Conservation (phyloP, 2,888 invertebrate genomes). For the Biston stratarius region DNA sequence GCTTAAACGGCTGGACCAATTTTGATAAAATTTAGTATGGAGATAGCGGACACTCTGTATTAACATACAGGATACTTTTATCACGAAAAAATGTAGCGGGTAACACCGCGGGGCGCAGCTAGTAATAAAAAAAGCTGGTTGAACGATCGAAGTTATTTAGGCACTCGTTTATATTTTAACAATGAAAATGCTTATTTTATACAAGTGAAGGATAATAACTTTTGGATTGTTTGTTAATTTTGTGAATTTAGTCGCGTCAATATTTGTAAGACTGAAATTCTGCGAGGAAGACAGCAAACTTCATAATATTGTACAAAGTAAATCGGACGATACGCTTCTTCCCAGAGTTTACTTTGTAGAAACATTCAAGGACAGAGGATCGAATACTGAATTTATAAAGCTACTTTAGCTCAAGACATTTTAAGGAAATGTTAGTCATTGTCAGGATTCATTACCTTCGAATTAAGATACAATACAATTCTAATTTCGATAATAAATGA, state of each 20-base stretch:
- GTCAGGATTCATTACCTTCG: too few relatives aligned
- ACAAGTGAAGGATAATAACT: conserved; percentile 29
- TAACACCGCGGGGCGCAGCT: too few relatives aligned
- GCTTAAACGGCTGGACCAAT: too few relatives aligned
- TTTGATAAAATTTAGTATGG: too few relatives aligned
- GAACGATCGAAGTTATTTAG: background rate
- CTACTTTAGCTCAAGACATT: too few relatives aligned
- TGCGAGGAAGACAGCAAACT: conserved; percentile 16
- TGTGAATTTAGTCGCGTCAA: conserved; percentile 32
- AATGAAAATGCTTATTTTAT: background rate
- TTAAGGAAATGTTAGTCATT: too few relatives aligned
- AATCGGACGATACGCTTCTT: conserved; percentile 7
- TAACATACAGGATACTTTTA: too few relatives aligned
- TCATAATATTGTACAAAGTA: conserved; percentile 14
- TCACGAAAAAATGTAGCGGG: too few relatives aligned
- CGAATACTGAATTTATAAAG: background rate
- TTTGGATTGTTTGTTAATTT: conserved; percentile 40
- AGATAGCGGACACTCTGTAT: too few relatives aligned
- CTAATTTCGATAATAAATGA: too few relatives aligned
- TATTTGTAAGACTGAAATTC: conserved; percentile 37
- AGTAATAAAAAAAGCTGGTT: too few relatives aligned
- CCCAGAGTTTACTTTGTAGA: conserved; percentile 8
- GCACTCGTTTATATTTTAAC: background rate
- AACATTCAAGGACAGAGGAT: conserved; percentile 1
- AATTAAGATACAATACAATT: too few relatives aligned